Evolutionary conservation across 2,113 vertebrate species (phyloP), one percentile per base, ranked within the genome.

Genomic region (Copsychus sechellarum): DNA sequence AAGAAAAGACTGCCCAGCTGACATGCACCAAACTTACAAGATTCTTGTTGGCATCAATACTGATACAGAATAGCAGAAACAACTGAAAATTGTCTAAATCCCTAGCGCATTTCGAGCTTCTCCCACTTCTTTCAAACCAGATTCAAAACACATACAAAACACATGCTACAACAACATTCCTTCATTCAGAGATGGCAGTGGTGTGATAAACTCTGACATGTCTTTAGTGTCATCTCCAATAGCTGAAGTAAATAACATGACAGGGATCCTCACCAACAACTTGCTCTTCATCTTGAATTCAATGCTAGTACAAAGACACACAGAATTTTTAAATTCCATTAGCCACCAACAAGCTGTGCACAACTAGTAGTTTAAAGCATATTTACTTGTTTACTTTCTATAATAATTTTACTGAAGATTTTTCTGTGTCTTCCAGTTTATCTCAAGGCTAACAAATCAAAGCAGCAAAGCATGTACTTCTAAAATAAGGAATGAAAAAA

Each of bases 271-370:
- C 56, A 93, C 33, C 73, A 94, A 60, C 53, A 70, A 50, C 21
- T 69, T 85, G 74, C 33, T 92, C 70, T 77, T 80, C 66, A 65
- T 61, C 70, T 92, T 89, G 77, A 85, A 85, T 16, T 60, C 95
- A 94, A 92, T 67, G 76, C 31, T 43, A 9, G 9, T n/a, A 64
- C 24, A 93, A 56, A 95, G 83, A 66, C 24, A 70, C 0, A 7
- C 2, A 77, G 24, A 38, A 64, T 34, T 87, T 74, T 69, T 26
- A 53, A 76, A 71, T 45, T 70, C 31, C 56, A 66, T 20, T 56
- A 78, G 48, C 58, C 33, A 83, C 38, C 80, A 90, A 0, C 33
- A 83, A 81, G 26, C 47, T 92, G 50, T 2, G 8, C 36, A 57
- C 25, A 60, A 71, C 24, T 12, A 57, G 26, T 14, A 57, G 26